Conservation (phyloP, 1,140 invertebrate genomes). For the Dinothrombium tinctorium region DNA sequence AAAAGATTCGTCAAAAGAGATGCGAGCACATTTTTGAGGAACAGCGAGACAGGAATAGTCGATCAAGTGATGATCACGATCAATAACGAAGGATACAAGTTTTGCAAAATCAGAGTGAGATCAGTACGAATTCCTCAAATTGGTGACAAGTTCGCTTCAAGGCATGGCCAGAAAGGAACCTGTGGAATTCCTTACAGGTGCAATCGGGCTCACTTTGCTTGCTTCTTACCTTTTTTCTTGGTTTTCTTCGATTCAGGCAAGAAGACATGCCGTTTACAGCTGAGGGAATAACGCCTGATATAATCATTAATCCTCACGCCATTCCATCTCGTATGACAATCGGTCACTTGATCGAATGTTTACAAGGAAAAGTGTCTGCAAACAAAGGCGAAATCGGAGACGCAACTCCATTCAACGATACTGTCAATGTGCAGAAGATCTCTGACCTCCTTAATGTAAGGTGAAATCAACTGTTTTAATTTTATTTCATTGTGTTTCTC, state of each 20-base stretch:
- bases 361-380: conserved; percentile 75
- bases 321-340: conserved; percentile 99
- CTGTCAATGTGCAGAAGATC: conserved; percentile 97
- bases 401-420: conserved; percentile 95
- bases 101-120: conserved; percentile 88
- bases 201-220: too few relatives aligned
- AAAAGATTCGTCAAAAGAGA: conserved; percentile 78
- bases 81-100: conserved; percentile 94
- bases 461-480: neutral
- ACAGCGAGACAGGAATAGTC: conserved; percentile 93
- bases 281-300: conserved; percentile 91
- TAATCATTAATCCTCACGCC: conserved; percentile 97
- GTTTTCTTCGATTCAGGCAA: conserved; percentile 10
- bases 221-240: too few relatives aligned
- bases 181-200: conserved; percentile 89
- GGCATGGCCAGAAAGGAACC: conserved; percentile 96
- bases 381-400: conserved; percentile 92
- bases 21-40: conserved; percentile 85
- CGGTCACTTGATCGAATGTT: conserved; percentile 97
- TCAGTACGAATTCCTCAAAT: conserved; percentile 97
- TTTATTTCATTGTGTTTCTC: neutral
- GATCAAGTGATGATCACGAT: conserved; percentile 90
- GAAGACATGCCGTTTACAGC: conserved; percentile 89
- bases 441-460: conserved; percentile 50
- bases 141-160: conserved; percentile 94